phyloP scores from a whole-genome alignment of 2,888 invertebrate species.

The Mactromeris polynyma region DNA sequence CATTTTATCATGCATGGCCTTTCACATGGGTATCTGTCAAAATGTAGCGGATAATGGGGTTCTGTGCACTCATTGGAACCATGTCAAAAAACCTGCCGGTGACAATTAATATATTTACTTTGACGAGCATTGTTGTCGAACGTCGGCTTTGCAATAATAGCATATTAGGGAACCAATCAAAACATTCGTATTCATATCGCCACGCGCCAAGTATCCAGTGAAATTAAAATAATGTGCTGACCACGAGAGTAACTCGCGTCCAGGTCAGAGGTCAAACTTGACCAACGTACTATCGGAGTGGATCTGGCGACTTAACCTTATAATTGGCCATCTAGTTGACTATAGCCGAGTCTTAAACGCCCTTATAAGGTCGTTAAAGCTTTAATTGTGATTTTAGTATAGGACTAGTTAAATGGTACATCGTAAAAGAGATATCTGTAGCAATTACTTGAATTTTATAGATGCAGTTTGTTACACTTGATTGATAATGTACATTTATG shows the following conservation, averaged over 20 bases:
- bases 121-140: conserved; percentile 42
- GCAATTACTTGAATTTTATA: neutral
- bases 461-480: neutral
- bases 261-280: conserved; percentile 61
- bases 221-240: conserved; percentile 52
- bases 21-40: conserved; percentile 1
- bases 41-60: neutral
- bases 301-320: conserved; percentile 31
- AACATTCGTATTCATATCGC: conserved; percentile 44
- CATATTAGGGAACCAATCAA: conserved; percentile 39
- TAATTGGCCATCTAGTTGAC: conserved; percentile 18
- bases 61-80: conserved; percentile 1
- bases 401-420: neutral
- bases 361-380: neutral
- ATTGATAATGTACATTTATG: neutral
- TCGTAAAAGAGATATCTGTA: neutral
- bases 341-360: conserved; percentile 12
- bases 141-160: conserved; percentile 47
- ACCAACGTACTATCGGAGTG: conserved; percentile 26
- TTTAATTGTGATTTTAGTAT: neutral
- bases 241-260: conserved; percentile 54
- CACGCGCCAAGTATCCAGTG: conserved; percentile 61
- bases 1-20: neutral
- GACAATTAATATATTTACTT: conserved; percentile 56
- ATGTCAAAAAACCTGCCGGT: conserved; percentile 47